phyloP scores from a whole-genome alignment of 2,797 vertebrate species.

The Poeciliopsis presidionis region DNA sequence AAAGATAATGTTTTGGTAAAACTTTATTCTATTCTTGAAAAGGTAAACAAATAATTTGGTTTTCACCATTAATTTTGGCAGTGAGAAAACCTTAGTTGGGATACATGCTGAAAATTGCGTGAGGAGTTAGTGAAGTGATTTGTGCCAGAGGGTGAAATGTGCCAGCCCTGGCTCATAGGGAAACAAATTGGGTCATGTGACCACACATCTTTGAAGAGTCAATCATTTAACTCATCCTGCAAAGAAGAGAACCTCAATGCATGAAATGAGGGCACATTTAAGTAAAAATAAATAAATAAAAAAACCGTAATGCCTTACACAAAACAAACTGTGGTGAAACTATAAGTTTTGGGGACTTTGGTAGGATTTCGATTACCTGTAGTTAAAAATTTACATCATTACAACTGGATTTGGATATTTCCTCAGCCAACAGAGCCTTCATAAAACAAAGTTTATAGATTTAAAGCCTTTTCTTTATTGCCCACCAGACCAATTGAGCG shows the following conservation, averaged over 20 bases:
- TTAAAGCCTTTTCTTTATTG: not conserved
- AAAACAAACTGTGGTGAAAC: too few species aligned
- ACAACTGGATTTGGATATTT: not conserved
- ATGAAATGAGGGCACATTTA: not conserved
- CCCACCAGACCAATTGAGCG: too few species aligned
- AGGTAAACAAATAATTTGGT: not conserved
- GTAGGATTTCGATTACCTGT: not conserved
- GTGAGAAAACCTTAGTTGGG: not conserved
- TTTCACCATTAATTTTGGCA: not conserved
- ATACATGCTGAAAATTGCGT: not conserved
- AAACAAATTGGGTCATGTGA: too few species aligned
- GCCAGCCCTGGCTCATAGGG: too few species aligned
- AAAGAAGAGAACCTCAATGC: not conserved
- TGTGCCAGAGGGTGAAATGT: too few species aligned
- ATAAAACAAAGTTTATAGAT: not conserved
- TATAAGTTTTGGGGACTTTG: too few species aligned
- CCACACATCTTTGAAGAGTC: not conserved
- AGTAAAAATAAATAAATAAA: not conserved
- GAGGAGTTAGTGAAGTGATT: too few species aligned
- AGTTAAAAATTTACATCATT: not conserved
- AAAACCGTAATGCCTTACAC: too few species aligned
- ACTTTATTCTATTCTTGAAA: not conserved
- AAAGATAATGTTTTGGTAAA: not conserved
- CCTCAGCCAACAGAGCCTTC: not conserved
- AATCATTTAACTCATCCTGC: not conserved